phyloP scores from a whole-genome alignment of 2,113 vertebrate genomes.

The Caloenas nicobarica region DNA sequence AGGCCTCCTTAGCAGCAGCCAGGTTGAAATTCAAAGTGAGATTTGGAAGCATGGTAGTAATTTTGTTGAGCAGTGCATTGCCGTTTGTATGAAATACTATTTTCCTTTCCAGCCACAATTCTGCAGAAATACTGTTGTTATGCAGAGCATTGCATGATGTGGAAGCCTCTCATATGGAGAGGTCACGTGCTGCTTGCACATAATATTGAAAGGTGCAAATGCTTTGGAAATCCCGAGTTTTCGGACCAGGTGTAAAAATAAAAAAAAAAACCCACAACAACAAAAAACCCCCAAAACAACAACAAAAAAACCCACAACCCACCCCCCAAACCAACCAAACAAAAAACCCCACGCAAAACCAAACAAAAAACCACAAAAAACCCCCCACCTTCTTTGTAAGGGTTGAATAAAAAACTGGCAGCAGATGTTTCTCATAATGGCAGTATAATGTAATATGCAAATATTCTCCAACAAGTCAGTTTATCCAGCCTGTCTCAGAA shows the following conservation, averaged over 20 bases:
- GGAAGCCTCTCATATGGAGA: not conserved
- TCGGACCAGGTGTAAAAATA: not conserved
- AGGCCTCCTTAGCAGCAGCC: not conserved
- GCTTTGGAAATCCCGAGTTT: not conserved
- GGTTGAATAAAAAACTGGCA: not conserved
- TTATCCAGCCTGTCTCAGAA: not conserved
- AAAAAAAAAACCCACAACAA: no score
- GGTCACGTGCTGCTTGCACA: rapidly evolving
- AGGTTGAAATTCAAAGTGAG: not conserved
- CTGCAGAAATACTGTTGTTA: not conserved
- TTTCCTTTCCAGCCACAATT: not conserved
- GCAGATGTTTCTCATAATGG: not conserved
- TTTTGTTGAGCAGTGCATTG: not conserved
- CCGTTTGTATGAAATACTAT: not conserved
- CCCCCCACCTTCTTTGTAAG: not conserved
- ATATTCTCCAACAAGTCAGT: not conserved
- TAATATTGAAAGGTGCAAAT: not conserved
- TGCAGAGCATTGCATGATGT: rapidly evolving
- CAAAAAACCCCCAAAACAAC: no score
- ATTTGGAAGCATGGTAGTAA: not conserved
- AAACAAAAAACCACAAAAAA: no score
- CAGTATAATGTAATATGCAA: not conserved
- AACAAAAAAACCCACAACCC: no score
- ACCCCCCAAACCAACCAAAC: no score
- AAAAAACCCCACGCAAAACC: no score